A percentile compares a stretch with the other conserved stretches of the same genome.
phyloP scores from a whole-genome alignment of 2,113 vertebrate species.

The Miniopterus natalensis region DNA sequence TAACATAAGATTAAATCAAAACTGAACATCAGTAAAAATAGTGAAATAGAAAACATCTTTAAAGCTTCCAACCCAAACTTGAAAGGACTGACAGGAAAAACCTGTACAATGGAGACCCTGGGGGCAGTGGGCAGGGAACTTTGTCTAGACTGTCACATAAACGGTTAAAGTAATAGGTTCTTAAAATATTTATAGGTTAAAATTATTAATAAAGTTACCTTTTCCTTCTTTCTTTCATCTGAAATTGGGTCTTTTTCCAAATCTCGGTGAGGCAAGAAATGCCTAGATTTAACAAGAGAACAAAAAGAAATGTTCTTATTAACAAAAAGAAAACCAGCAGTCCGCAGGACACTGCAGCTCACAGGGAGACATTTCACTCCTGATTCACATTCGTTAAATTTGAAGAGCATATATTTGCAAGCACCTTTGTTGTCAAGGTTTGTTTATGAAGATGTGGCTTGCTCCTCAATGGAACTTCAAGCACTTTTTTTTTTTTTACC shows the following conservation, averaged over 20 bases:
- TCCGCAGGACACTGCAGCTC: not conserved
- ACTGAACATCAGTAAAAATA: not conserved
- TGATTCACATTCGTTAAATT: not conserved
- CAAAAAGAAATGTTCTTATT: not conserved
- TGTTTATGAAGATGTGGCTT: constrained; percentile 72
- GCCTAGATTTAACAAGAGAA: not conserved
- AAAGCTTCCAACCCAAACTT: not conserved
- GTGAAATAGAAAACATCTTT: not conserved
- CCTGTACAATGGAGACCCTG: too few species aligned
- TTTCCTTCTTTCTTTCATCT: not conserved
- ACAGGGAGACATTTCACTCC: not conserved
- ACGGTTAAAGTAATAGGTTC: not conserved
- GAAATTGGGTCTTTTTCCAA: not conserved
- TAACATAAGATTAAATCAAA: constrained; percentile 34
- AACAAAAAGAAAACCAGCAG: not conserved
- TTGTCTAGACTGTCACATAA: not conserved
- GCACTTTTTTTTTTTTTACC: not conserved
- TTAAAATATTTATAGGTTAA: not conserved
- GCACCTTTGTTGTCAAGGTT: constrained; percentile 48
- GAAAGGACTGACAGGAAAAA: not conserved
- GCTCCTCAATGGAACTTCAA: constrained; percentile 65
- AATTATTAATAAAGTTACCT: not conserved
- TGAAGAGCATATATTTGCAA: constrained; percentile 61
- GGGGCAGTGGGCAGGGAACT: accelerated
- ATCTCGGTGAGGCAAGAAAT: not conserved